Conservation (phyloP, 1,140 invertebrate genomes). For the Drosophila pseudoananassae region DNA sequence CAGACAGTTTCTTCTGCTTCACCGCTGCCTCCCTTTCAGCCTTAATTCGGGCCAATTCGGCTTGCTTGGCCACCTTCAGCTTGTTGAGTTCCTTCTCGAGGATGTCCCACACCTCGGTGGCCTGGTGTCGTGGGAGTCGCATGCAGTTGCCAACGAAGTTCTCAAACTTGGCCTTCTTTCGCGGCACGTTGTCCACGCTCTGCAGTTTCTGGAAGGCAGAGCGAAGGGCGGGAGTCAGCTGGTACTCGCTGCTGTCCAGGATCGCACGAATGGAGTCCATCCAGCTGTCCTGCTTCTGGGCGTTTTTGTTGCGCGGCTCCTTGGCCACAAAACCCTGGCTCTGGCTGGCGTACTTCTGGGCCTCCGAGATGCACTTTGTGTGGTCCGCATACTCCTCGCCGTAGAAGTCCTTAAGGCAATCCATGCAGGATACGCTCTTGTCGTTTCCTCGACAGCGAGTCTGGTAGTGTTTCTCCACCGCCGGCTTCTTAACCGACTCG, state of each 20-base stretch:
- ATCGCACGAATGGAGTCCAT: conserved; percentile 92
- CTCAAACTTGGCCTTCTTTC: conserved; percentile 95
- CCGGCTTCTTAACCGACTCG: conserved; percentile 94
- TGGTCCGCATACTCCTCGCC: conserved; percentile 92
- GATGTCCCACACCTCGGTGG: conserved; percentile 88
- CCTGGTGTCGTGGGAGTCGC: conserved; percentile 85
- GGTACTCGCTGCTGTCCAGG: conserved; percentile 86
- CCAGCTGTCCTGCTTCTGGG: conserved; percentile 95
- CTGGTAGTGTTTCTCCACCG: conserved; percentile 95
- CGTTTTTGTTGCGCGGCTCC: conserved; percentile 91
- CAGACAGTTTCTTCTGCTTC: conserved; percentile 21
- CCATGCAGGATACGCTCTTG: conserved; percentile 92
- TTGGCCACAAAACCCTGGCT: conserved; percentile 92
- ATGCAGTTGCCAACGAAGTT: conserved; percentile 89
- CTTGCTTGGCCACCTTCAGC: conserved; percentile 84
- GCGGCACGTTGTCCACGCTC: conserved; percentile 94
- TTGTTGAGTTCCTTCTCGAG: conserved; percentile 88
- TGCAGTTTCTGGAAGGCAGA: conserved; percentile 89
- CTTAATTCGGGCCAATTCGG: conserved; percentile 50
- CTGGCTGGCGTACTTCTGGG: conserved; percentile 91
- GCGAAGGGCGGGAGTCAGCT: conserved; percentile 86
- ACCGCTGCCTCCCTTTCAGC: conserved; percentile 40
- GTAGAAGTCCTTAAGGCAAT: conserved; percentile 94
- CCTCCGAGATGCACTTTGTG: conserved; percentile 96
- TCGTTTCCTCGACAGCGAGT: conserved; percentile 86